Base-by-base conservation (phyloP, 2,113 vertebrate genomes). In the Pyrgilauda ruficollis region DNA sequence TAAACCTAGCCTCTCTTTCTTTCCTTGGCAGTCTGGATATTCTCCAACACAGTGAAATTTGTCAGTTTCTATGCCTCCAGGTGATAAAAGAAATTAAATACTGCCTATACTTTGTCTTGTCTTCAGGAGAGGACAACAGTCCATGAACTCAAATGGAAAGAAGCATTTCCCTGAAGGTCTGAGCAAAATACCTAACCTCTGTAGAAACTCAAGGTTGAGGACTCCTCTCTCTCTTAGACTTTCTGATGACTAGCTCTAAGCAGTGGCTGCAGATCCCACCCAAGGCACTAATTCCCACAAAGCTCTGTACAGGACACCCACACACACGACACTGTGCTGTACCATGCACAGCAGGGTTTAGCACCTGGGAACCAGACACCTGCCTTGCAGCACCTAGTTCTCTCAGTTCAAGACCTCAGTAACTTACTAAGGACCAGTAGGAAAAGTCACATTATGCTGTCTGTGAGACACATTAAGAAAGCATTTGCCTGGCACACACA, bases 311-410 rank as follows among this genome's bases (percentile, higher is more conserved):
- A 46, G 39, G 39, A 70, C 28, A 3, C 47, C 52, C 27, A 18
- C 2, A 22, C 1, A 1, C 11, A 5, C 2, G 9, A 24, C 28
- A 30, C 10, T 3, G 5, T 9, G 73, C 11, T 15, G 13, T 22
- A 63, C 21, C 50, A 53, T 9, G 15, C 9, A 7, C 3, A 0
- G 16, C 52, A 76, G n/a, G 10, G 7, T 37, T 56, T 44, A 47
- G 28, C 46, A 31, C 9, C 52, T 70, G 31, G 19, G 72, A 79
- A 28, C 8, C n/a, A 94, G 33, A 0, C 0, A 58, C 4, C 30
- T n/a, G 47, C 44, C 43, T 58, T 59, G 59, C 33, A 87, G 66
- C 28, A 75, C 15, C 13, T 41, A 37, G 44, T 64, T 84, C 28
- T 64, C 87, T 64, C 79, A 82, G 33, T 44, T 39, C 33, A 61